Evolutionary conservation across 2,888 invertebrate species (phyloP).

Genomic region (Brenthis ino): DNA sequence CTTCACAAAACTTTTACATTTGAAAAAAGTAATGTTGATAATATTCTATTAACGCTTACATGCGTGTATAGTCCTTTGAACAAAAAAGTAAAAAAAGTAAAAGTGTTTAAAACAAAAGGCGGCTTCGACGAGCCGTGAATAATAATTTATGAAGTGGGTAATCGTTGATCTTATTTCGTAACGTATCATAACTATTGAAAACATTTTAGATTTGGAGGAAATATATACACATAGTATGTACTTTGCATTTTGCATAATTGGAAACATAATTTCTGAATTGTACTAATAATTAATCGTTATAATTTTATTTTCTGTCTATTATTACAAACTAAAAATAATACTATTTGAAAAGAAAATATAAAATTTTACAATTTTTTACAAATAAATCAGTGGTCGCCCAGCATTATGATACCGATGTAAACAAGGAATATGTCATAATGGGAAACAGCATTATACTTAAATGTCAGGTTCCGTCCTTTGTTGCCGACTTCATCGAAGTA

Average conservation of each 20-base stretch:
- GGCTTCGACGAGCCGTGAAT: neutral
- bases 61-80: neutral
- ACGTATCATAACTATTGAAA: too few relatives aligned
- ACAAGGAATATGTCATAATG: slow-evolving; percentile 91
- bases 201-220: too few relatives aligned
- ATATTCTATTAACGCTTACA: too few relatives aligned
- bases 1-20: too few relatives aligned
- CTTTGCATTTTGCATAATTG: too few relatives aligned
- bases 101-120: neutral
- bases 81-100: neutral
- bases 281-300: neutral
- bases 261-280: neutral
- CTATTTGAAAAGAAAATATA: neutral
- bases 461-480: slow-evolving; percentile 93
- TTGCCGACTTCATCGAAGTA: slow-evolving; percentile 92
- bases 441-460: slow-evolving; percentile 91
- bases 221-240: too few relatives aligned
- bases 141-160: slow-evolving; percentile 25
- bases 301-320: neutral
- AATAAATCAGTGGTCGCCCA: slow-evolving; percentile 87
- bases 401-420: slow-evolving; percentile 91
- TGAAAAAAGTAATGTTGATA: too few relatives aligned
- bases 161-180: neutral
- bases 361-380: slow-evolving; percentile 23
- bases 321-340: neutral